Base-by-base conservation (phyloP, 2,797 vertebrate genomes). In the Lates japonicus region DNA sequence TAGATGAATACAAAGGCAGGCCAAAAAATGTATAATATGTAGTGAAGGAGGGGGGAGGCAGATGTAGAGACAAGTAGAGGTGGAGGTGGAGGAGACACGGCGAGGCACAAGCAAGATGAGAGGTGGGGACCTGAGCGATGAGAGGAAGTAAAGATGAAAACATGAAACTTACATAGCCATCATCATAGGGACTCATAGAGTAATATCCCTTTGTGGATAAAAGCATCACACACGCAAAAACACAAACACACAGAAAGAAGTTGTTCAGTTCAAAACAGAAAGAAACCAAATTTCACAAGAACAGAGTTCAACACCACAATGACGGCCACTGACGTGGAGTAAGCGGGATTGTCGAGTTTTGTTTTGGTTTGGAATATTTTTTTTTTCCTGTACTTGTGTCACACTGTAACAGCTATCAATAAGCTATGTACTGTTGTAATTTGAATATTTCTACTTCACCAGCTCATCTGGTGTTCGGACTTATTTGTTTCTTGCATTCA, bases 101-200 rank as follows among this genome's bases (percentile, higher is more conserved):
- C 17, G 44, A 79, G 82, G 78, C n/a, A 78, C 68, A 88, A 87
- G 91, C 85, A 88, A 76, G 78, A 79, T 54, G 44, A 67, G 48
- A 78, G 59, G 55, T 46, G 68, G 70, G 17, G 41, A 69, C 22
- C 39, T 63, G 72, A 57, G 70, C 3, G 16, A 59, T 46, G 78
- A 78, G 20, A 67, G 60, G 67, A 78, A 54, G 78, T 88, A 91
- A 93, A 94, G 82, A 92, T 90, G 88, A 91, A 95, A 95, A 88
- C 81, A 83, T 94, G 80, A 90, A 94, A 98, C 97, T 98, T 98
- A 98, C 97, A 98, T 97, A 97, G 95, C 94, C 97, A 94, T 97
- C 97, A 96, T 97, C 96, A 97, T 96, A 97, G 82, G 96, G 96
- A 95, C 95, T 96, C 96, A 97, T 94, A 97, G 96, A 97, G 96